phyloP scores from a whole-genome alignment of 2,797 vertebrate genomes.

The Coranthus polyacanthus region DNA sequence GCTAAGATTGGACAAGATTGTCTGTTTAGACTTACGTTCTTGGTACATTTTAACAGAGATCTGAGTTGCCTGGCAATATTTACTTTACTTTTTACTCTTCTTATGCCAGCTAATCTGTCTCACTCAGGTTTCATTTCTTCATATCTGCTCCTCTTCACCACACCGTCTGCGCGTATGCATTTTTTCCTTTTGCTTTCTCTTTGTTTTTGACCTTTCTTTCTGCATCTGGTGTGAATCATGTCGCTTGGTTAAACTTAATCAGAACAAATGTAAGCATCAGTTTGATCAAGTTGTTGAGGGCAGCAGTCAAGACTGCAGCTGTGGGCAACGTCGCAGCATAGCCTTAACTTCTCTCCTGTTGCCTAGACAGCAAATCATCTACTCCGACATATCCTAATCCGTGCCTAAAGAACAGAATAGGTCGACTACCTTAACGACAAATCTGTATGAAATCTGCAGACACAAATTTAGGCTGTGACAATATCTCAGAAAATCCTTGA shows the following conservation, averaged over 20 bases:
- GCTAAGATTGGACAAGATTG: slow-evolving; percentile 3
- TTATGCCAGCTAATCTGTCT: slow-evolving; percentile 37
- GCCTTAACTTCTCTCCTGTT: slow-evolving; percentile 57
- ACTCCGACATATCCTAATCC: no score
- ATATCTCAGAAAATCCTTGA: no score
- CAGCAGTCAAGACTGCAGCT: slow-evolving; percentile 75
- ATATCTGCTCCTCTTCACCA: neutral
- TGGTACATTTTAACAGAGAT: slow-evolving; percentile 26
- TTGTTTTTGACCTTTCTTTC: slow-evolving; percentile 38
- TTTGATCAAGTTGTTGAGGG: slow-evolving; percentile 78
- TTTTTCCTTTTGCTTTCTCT: slow-evolving; percentile 13
- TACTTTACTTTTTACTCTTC: slow-evolving; percentile 22
- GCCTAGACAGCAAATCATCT: no score
- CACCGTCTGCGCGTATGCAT: no score
- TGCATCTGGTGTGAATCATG: slow-evolving; percentile 72
- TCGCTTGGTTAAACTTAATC: slow-evolving; percentile 77
- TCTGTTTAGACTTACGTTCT: slow-evolving; percentile 12
- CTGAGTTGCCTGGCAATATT: slow-evolving; percentile 7
- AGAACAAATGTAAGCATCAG: slow-evolving; percentile 73
- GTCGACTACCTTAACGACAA: no score
- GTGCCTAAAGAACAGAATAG: no score
- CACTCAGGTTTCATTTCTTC: slow-evolving; percentile 16
- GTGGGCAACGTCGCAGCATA: slow-evolving; percentile 53
- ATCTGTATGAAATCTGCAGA: no score
- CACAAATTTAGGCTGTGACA: no score